Evolutionary conservation across 2,797 vertebrate genomes (phyloP), one percentile per base, ranked within the genome.

Genomic region (Chaetophractus vellerosus): DNA sequence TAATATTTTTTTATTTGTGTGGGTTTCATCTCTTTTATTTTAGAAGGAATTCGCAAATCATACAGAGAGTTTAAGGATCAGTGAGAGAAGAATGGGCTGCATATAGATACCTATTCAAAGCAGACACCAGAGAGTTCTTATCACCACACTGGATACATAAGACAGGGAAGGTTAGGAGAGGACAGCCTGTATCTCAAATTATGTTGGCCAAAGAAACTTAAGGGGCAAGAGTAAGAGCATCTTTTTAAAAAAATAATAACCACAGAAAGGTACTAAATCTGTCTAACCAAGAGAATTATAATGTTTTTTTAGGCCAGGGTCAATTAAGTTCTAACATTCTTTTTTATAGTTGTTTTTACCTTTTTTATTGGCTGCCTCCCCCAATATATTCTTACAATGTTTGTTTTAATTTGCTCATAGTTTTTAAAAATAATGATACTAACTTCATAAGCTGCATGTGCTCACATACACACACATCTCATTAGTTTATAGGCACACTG

Each of bases 231-330:
- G 57, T n/a, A 76, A 63, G 68, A 50, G 4, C 78, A 64, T 16
- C 36, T 1, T 33, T 66, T 18, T 8, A 33, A 66, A 14, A 45
- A 45, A 45, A 45, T 38, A 38, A 38, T 45, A 45, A 45, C 45
- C 55, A 31, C 2, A 90, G 41, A 93, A 95, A 90, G 48, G 64
- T 71, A n/a, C 6, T 61, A 33, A 89, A 93, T 76, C 24, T 45
- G 28, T 45, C 55, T 33, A 76, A 71, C 9, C n/a, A 63, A 94
- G 71, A 94, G 19, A 57, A 18, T 57, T 76, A 48, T 1, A 18
- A 85, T 19, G 21, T 68, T 48, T 92, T 45, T 88, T 87, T 38
- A 93, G 36, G 6, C 33, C 68, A 57, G 48, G 23, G 9, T 82
- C 63, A 57, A 85, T 64, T 33, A 74, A 95, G 50, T 68, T 63